Percentiles rank a stretch among this genome's conserved stretches.
These are phyloP conservation scores for Volucella zonaria DNA, from an alignment of 2,888 invertebrate genomes.

Conservation along the genomic window DNA sequence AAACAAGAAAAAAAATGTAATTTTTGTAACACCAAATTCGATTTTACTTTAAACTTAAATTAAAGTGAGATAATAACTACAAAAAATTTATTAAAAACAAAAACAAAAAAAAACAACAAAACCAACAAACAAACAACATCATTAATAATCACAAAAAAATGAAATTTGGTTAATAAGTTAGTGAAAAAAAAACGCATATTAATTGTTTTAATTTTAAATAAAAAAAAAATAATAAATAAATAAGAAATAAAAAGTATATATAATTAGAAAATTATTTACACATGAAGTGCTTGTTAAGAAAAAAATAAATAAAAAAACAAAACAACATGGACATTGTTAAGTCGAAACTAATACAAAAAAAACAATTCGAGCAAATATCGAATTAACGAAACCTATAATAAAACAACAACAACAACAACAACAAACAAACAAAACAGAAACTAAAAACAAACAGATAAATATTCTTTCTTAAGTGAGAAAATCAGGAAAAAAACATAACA, in stretches of 20 bases:
- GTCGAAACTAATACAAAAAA: constrained; percentile 47
- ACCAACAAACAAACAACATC: constrained; percentile 26
- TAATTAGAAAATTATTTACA: constrained; percentile 46
- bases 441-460: too few relatives aligned
- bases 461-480: constrained; percentile 55
- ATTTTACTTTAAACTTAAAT: constrained; percentile 51
- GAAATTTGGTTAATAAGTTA: constrained; percentile 62
- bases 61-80: not conserved
- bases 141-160: constrained; percentile 47
- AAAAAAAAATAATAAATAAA: constrained; percentile 17
- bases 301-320: constrained; percentile 1
- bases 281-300: constrained; percentile 70
- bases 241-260: constrained; percentile 38
- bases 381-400: constrained; percentile 40
- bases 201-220: constrained; percentile 54
- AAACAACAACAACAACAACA: constrained; percentile 27
- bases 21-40: constrained; percentile 53
- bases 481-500: constrained; percentile 68
- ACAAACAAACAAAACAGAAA: not conserved
- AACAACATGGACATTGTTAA: constrained; percentile 45
- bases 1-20: constrained; percentile 9
- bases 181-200: constrained; percentile 26
- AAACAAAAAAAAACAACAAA: constrained; percentile 8
- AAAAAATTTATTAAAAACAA: too few relatives aligned
- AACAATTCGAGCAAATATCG: constrained; percentile 44